phyloP scores from a whole-genome alignment of 2,797 vertebrate genomes.

The Huso huso region DNA sequence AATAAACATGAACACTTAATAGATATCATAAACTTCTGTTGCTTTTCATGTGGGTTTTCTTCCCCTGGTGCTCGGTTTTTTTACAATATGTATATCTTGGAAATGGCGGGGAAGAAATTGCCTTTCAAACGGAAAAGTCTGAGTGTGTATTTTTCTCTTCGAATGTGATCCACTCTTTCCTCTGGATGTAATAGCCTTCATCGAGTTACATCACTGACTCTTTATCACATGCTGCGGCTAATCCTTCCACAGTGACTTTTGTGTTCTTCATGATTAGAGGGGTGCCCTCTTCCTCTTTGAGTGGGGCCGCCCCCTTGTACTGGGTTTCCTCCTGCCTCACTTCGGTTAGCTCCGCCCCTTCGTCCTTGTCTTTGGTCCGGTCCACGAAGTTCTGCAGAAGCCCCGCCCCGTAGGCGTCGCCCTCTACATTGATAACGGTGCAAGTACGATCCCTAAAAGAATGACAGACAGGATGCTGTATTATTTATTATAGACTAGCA shows the following conservation, averaged over 20 bases:
- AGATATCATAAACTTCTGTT: conserved; percentile 11
- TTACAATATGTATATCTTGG: neutral
- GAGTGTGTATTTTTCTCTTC: conserved; percentile 16
- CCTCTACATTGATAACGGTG: conserved; percentile 80
- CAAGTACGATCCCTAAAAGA: conserved; percentile 74
- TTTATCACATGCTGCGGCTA: conserved; percentile 31
- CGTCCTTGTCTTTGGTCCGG: conserved; percentile 15
- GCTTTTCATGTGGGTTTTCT: neutral
- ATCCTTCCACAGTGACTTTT: neutral
- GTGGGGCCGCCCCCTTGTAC: neutral
- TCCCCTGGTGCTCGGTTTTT: neutral
- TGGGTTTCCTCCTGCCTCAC: conserved; percentile 35
- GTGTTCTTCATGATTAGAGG: conserved; percentile 54
- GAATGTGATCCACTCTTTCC: neutral
- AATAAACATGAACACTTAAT: conserved; percentile 7
- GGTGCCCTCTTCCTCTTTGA: conserved; percentile 43
- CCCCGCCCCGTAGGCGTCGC: conserved; percentile 78
- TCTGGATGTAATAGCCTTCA: neutral
- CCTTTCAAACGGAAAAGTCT: neutral
- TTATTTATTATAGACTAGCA: too few relatives aligned
- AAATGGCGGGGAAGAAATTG: neutral
- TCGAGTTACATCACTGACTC: conserved; percentile 63
- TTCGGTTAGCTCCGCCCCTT: conserved; percentile 42
- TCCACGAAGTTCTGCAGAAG: conserved; percentile 72
- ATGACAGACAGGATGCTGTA: too few relatives aligned